Conservation (phyloP, 2,888 invertebrate genomes). For the Chironomus riparius region DNA sequence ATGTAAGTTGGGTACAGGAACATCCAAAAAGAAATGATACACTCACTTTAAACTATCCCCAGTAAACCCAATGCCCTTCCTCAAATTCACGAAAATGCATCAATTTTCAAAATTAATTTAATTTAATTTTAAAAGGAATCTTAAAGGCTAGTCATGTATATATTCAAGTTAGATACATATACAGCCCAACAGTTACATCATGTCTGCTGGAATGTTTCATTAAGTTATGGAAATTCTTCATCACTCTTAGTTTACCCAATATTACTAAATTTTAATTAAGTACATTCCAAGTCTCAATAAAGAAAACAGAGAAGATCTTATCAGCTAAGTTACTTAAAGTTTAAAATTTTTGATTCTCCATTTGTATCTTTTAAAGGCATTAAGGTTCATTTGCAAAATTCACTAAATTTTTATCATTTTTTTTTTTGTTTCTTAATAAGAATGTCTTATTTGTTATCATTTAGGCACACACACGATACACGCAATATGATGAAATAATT, state of each 20-base stretch:
- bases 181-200: too few species aligned
- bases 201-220: too few species aligned
- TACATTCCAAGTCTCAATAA: background rate
- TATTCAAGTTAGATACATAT: too few species aligned
- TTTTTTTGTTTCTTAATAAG: too few species aligned
- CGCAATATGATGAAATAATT: too few species aligned
- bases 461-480: slow-evolving; percentile 22
- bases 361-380: background rate
- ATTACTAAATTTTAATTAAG: background rate
- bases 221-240: too few species aligned
- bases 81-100: too few species aligned
- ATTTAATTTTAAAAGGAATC: background rate
- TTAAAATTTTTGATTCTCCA: background rate
- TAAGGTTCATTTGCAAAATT: background rate
- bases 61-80: too few species aligned
- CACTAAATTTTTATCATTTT: background rate
- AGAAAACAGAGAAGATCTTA: background rate
- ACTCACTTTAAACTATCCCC: too few species aligned
- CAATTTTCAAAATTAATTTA: too few species aligned
- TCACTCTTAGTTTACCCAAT: background rate
- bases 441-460: background rate
- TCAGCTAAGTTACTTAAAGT: background rate
- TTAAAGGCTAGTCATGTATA: background rate
- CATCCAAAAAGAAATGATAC: too few species aligned
- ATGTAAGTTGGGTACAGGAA: too few species aligned